These are phyloP conservation scores for Eolophus roseicapilla DNA, from an alignment of 2,113 vertebrate species.

Conservation along the genomic window DNA sequence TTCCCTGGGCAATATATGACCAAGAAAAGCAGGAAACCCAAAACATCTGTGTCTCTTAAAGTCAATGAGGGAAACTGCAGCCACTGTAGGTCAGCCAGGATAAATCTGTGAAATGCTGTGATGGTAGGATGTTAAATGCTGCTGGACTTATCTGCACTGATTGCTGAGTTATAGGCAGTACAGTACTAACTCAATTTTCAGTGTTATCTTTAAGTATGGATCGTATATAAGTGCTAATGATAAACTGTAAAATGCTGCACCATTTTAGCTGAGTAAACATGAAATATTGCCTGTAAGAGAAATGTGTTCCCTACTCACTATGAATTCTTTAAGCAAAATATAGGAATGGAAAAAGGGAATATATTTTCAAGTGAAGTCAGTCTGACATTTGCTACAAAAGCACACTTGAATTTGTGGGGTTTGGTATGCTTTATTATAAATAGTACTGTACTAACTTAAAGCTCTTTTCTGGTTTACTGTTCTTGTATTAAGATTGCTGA, in stretches of 20 bases:
- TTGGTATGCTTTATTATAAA: not conserved
- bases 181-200: not conserved
- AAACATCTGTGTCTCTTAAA: conserved; percentile 31
- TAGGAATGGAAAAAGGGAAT: not conserved
- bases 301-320: not conserved
- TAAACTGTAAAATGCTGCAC: not conserved
- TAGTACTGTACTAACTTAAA: not conserved
- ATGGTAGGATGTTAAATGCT: not conserved
- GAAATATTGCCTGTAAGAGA: not conserved
- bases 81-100: not conserved
- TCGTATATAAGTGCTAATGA: not conserved
- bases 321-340: not conserved
- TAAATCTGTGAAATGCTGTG: not conserved
- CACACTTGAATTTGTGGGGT: not conserved
- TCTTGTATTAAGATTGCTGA: not conserved
- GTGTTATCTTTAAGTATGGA: not conserved
- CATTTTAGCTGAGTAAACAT: not conserved
- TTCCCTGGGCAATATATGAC: not conserved
- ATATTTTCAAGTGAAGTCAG: not conserved
- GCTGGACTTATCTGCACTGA: not conserved
- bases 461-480: not conserved
- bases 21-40: not conserved
- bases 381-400: not conserved
- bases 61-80: not conserved
- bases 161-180: not conserved